Base-by-base conservation (phyloP, 2,113 vertebrate genomes). In the Neolamprologus tretocephalus region DNA sequence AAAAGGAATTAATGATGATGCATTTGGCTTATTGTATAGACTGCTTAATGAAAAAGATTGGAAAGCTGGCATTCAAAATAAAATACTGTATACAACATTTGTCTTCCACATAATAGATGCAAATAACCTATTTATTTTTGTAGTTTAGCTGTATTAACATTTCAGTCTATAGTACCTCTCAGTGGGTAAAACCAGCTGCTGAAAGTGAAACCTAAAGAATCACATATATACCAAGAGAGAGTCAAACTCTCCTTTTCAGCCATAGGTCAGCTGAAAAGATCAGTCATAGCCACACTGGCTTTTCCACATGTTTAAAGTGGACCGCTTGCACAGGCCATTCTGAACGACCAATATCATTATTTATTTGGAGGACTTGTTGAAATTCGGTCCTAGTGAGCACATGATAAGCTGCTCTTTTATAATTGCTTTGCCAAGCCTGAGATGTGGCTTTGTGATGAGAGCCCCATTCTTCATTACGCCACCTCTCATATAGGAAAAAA, bases 341-440 rank as follows among this genome's bases (percentile, higher is more conserved):
- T 49, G 26, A 19, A 78, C 2, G 3, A 49, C 42, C 10, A 78
- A 13, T 49, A 49, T 12, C 42, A 78, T 49, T 78, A 47, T 78
- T 78, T 49, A 19, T 11, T 31, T 78, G 71, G 71, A 49, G 71
- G 26, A 78, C 73, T 51, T 78, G 73, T 51, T 80, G 51, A 87
- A 84, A 85, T 89, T 10, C 86, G 78, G 80, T 79, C 78, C 37
- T 80, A 75, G 51, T 80, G 81, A 86, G 42, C 28, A 40, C 78
- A 47, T 16, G 55, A 81, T 17, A 80, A 35, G 80, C 51, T 33
- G 21, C 26, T 81, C 63, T 26, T 73, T 53, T 86, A 55, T 87
- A 89, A 87, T 85, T 86, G 66, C 83, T 81, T 87, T 89, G 84
- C 89, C 68, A 88, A 83, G 63, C n/a, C 86, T 68, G 81, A 49